Base-by-base conservation (phyloP, 2,888 invertebrate genomes). In the Apodemia zela region DNA sequence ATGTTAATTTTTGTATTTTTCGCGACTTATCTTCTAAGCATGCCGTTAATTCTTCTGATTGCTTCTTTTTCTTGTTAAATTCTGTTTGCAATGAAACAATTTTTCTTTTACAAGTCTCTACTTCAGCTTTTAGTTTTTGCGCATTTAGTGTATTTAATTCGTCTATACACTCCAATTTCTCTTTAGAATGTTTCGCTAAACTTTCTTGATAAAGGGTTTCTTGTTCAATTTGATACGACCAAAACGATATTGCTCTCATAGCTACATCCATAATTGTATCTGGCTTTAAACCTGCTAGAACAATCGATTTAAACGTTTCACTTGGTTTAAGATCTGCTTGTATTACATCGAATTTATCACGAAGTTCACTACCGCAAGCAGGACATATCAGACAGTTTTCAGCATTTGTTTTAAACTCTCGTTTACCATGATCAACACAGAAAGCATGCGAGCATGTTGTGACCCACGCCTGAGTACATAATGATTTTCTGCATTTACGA, bases 371-470 rank as follows among this genome's bases (percentile, higher is more conserved):
- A 49, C 87, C 89, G 72, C 93, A 93, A 57, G 92, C 93, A 29
- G 92, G 90, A 75, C 93, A 93, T 17, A 82, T 87, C 61, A 92
- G 70, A 25, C 80, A 79, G 71, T 92, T 91, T 71, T 89, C 89
- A 64, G 83, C 75, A 67, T 85, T 89, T 69, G 87, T 80, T 74
- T 82, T 87, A 68, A 92, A 90, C 75, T 92, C 90, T 64, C 79
- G 82, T 77, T 90, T 89, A 8, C 93, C 92, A 68, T 93, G 93
- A 71, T 93, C 92, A 54, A 85, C 82, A 70, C 93, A 93, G 81
- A 93, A 93, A 68, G 92, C 92, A 73, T 93, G 93, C 51, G 92
- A 92, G 80, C 93, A 93, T 63, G 90, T 90, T 61, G 93, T 93
- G 49, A 92, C 90, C 89, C 92, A 92, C 58, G 92, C 92, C 74